Conservation (phyloP, 1,140 invertebrate genomes). For the Drosophila nasuta region DNA sequence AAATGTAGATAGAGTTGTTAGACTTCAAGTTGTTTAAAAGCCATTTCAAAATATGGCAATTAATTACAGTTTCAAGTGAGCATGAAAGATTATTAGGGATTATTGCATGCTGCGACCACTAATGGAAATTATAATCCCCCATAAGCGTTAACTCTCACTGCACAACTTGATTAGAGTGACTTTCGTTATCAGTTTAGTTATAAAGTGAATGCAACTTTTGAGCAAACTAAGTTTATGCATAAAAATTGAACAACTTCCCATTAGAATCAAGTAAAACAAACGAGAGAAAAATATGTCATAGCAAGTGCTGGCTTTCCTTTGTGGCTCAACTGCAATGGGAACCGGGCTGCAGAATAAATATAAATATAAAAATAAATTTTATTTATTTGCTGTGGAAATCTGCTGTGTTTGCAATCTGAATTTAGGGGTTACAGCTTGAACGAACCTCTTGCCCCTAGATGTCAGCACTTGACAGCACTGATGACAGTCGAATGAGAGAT, state of each 20-base stretch:
- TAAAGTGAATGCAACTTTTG: background rate
- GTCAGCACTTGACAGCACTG: conserved; percentile 60
- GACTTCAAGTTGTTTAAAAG: conserved; percentile 11
- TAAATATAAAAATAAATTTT: background rate
- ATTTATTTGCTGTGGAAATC: conserved; percentile 16
- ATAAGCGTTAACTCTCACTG: background rate
- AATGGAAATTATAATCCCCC: background rate
- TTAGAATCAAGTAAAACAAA: background rate
- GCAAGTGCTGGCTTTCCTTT: background rate
- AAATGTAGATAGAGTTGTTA: conserved; percentile 7
- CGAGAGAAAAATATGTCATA: background rate
- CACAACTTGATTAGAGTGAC: background rate
- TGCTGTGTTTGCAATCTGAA: conserved; percentile 12
- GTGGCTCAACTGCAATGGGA: background rate
- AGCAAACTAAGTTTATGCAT: background rate
- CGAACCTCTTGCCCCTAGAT: conserved; percentile 11
- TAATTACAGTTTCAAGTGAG: conserved; percentile 2
- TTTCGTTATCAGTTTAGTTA: background rate
- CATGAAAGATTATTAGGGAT: background rate
- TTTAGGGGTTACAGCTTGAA: background rate
- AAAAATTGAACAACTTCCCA: background rate
- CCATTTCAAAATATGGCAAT: background rate
- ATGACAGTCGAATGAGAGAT: conserved; percentile 44
- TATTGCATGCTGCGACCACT: background rate
- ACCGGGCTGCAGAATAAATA: background rate